Evolutionary conservation across 92 coral and sea anemone genomes (phyloP).

Genomic region (Epizoanthus scotinus): DNA sequence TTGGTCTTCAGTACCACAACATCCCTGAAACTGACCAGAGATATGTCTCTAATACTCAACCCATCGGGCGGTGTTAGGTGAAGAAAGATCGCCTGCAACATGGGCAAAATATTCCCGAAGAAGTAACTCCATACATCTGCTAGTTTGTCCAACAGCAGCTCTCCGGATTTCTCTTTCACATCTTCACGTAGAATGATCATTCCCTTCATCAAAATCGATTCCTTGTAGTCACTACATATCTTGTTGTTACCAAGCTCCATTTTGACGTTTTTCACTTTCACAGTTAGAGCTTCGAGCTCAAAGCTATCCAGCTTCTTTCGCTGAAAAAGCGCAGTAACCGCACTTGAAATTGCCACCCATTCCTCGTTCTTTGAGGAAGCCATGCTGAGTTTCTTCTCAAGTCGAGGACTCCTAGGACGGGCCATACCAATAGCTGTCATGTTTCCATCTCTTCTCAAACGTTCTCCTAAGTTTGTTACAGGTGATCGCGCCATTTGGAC

Average conservation of each 20-base stretch:
- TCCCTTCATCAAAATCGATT: conserved; percentile 88
- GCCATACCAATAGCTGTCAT: conserved; percentile 59
- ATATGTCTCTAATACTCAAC: conserved; percentile 79
- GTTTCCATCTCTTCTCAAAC: conserved; percentile 72
- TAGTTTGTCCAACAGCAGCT: conserved; percentile 83
- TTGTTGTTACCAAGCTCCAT: conserved; percentile 76
- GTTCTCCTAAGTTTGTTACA: conserved; percentile 86
- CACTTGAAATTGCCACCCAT: conserved; percentile 84
- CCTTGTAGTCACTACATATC: conserved; percentile 73
- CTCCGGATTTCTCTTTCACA: conserved; percentile 91
- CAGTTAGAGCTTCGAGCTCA: conserved; percentile 80
- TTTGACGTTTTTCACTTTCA: conserved; percentile 87
- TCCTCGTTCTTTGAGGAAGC: conserved; percentile 67
- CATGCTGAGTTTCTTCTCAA: conserved; percentile 62
- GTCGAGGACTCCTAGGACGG: conserved; percentile 76
- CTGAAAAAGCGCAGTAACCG: conserved; percentile 90
- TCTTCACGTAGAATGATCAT: conserved; percentile 98
- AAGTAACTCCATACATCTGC: conserved; percentile 83
- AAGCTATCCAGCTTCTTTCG: conserved; percentile 76
- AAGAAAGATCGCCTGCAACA: conserved; percentile 90
- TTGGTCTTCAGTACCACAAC: conserved; percentile 94
- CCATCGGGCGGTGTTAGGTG: conserved; percentile 89
- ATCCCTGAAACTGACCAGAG: conserved; percentile 87
- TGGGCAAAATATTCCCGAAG: conserved; percentile 82
- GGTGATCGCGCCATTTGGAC: conserved; percentile 78